Evolutionary conservation across 2,888 invertebrate genomes (phyloP).

Genomic region (Himalopsyche tibetana): DNA sequence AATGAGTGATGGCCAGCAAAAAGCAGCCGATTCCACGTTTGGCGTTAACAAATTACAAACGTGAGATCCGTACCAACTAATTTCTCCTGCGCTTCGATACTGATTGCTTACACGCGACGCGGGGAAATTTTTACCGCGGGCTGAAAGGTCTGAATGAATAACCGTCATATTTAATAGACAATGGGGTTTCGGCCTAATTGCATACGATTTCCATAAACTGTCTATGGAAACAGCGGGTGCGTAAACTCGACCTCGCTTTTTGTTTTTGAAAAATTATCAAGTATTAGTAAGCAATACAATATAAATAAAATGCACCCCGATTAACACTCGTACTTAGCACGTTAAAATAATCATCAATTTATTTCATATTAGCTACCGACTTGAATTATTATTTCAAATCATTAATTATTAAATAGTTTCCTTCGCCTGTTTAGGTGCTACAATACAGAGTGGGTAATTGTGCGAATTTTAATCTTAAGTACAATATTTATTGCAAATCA

Average conservation of each 20-base stretch:
- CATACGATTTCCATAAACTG: slow-evolving; percentile 52
- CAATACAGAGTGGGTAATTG: too few species aligned
- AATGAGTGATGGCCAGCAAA: slow-evolving; percentile 61
- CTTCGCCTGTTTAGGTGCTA: too few species aligned
- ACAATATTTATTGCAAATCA: too few species aligned
- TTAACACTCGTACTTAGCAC: slow-evolving; percentile 10
- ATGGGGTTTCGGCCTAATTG: slow-evolving; percentile 60
- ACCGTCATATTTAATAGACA: slow-evolving; percentile 56
- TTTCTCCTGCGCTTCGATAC: slow-evolving; percentile 27
- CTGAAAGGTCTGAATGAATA: slow-evolving; percentile 49
- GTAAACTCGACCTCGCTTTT: slow-evolving; percentile 16
- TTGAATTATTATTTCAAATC: too few species aligned
- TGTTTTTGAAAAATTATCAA: not conserved
- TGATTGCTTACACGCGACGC: not conserved
- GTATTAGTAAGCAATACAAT: not conserved
- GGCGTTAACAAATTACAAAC: slow-evolving; percentile 59
- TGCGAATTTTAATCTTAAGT: too few species aligned
- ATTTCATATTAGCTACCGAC: not conserved
- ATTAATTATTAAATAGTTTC: too few species aligned
- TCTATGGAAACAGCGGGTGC: slow-evolving; percentile 52
- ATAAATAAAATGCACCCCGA: slow-evolving; percentile 5
- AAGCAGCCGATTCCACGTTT: slow-evolving; percentile 56
- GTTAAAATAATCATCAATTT: not conserved
- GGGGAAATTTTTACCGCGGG: slow-evolving; percentile 45
- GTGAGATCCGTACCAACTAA: slow-evolving; percentile 44